These are phyloP conservation scores for Neomonachus schauinslandi DNA, from an alignment of 2,113 vertebrate species.

Conservation along the genomic window DNA sequence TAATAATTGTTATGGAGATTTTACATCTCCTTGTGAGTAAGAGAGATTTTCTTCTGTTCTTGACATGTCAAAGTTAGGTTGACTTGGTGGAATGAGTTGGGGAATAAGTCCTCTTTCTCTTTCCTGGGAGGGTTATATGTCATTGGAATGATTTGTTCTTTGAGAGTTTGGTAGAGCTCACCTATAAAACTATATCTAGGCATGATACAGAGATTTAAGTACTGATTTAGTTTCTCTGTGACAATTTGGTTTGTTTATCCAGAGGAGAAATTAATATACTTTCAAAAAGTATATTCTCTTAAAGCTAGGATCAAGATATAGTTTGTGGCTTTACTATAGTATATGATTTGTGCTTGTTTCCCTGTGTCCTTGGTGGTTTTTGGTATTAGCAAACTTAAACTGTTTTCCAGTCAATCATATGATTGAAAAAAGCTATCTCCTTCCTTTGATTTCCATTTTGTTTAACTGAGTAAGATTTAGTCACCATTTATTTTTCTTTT, in stretches of 20 bases:
- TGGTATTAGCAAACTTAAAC: neutral
- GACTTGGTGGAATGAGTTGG: neutral
- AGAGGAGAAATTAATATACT: neutral
- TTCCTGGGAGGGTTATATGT: neutral
- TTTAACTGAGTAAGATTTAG: neutral
- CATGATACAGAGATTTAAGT: neutral
- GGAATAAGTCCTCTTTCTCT: neutral
- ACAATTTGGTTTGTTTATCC: neutral
- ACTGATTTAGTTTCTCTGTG: neutral
- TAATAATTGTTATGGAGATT: neutral
- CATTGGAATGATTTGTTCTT: neutral
- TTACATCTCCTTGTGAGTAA: neutral
- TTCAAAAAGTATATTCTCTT: neutral
- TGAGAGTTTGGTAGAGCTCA: neutral
- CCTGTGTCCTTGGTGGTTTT: neutral
- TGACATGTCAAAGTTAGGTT: neutral
- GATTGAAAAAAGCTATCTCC: neutral
- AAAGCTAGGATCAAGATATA: neutral
- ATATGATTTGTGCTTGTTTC: neutral
- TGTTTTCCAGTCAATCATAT: neutral
- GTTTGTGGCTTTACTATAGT: neutral
- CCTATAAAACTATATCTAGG: neutral
- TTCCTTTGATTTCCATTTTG: neutral
- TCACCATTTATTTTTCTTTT: neutral
- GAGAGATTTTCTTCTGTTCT: neutral